Evolutionary conservation across 2,888 invertebrate genomes (phyloP).

Genomic region (Epistrophe grossulariae): DNA sequence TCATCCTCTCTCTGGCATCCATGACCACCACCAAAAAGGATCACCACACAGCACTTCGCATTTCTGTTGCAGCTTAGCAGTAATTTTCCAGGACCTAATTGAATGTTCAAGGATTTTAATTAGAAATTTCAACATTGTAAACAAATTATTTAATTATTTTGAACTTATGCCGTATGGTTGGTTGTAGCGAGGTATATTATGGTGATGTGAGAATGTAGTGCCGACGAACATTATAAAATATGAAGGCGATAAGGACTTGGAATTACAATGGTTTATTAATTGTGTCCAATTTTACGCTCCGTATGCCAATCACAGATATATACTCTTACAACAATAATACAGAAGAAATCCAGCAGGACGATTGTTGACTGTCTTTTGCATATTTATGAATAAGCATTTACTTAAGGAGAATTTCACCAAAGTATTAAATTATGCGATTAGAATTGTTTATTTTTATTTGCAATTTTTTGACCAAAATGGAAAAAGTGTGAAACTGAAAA

Average conservation of each 20-base stretch:
- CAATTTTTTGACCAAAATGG: too few species aligned
- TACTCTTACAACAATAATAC: not conserved
- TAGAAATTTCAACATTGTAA: conserved; percentile 62
- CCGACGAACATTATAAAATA: not conserved
- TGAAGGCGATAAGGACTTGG: conserved; percentile 25
- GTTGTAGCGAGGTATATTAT: not conserved
- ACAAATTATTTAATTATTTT: conserved; percentile 65
- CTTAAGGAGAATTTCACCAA: not conserved
- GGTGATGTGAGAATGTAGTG: not conserved
- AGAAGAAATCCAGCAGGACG: not conserved
- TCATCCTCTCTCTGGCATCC: not conserved
- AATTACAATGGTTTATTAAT: conserved; percentile 45
- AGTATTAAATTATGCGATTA: too few species aligned
- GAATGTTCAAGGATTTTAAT: conserved; percentile 62
- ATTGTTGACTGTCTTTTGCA: not conserved
- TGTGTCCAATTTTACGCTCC: conserved; percentile 38
- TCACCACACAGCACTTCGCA: conserved; percentile 3
- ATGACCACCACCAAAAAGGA: not conserved
- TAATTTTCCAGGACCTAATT: conserved; percentile 25
- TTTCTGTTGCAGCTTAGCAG: conserved; percentile 33
- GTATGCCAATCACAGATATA: conserved; percentile 18
- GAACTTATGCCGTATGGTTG: not conserved
- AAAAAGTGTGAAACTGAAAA: too few species aligned
- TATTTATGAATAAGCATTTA: conserved; percentile 16
- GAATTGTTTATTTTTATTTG: too few species aligned